Base-by-base conservation (phyloP, 1,140 invertebrate species). In the Nymphalis io region DNA sequence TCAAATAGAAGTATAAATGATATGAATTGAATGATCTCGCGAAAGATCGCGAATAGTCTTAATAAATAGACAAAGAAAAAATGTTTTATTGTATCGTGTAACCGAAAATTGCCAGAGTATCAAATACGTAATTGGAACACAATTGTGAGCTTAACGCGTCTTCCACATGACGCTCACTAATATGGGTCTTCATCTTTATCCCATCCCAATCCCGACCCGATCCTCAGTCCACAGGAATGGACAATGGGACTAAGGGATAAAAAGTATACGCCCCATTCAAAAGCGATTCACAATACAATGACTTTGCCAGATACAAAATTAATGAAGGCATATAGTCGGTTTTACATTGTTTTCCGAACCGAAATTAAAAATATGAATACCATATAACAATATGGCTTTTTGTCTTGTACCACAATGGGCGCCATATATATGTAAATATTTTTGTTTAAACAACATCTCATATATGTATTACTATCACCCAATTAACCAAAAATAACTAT, bases 81-180 rank as follows among this genome's bases (percentile, higher is more conserved):
- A 1, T 15, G 40, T 42, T 13, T 42, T 42, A 42, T 42, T 42
- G 15, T n/a, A 23, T 20, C 13, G 13, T 55, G 23, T 60, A 40
- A 60, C 13, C 63, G 33, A 15, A 66, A 44, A 66, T 46, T 13
- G 6, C 15, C 15, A n/a, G 21, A 16, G 38, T 39, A 58, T 55
- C 12, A 63, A 60, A 63, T 53, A 63, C 61, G 53, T 66, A 46
- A 66, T 59, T 39, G 23, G 13, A 46, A 59, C 55, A 46, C 38
- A 53, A 66, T 66, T 46, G 63, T 65, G 18, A 38, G 53, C 53
- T 66, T 38, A 66, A 59, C 63, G 63, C 55, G 63, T 66, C 63
- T 42, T 60, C 59, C 38, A 44, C 59, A 60, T 44, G 59, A 55
- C 60, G 46, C 27, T 18, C 63, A 21, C 55, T 66, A 66, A 58